These are phyloP conservation scores for Paraescarpia echinospica DNA, from an alignment of 1,140 invertebrate genomes.

Conservation along the genomic window DNA sequence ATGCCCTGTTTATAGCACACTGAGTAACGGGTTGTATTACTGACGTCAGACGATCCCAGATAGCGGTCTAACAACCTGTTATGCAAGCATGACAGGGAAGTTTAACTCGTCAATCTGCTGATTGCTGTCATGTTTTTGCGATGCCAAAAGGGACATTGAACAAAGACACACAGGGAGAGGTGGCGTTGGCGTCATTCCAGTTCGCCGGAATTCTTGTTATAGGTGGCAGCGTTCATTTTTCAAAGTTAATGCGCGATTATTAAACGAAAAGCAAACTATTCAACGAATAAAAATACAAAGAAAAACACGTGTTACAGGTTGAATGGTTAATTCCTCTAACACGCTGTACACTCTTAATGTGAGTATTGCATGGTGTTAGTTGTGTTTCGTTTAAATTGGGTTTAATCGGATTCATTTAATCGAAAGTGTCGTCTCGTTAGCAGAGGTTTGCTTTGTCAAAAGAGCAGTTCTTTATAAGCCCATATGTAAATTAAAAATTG, in stretches of 20 bases:
- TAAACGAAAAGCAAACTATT: neutral
- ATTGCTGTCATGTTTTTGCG: neutral
- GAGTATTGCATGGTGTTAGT: too few species aligned
- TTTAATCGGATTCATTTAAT: too few species aligned
- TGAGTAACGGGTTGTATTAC: neutral
- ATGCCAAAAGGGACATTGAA: neutral
- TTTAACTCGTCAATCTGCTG: neutral
- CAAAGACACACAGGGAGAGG: neutral
- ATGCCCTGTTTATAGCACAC: neutral
- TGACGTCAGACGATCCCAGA: neutral
- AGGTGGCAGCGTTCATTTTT: neutral
- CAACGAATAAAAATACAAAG: too few species aligned
- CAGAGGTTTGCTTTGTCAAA: too few species aligned
- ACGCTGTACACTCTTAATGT: too few species aligned
- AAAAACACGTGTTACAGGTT: neutral
- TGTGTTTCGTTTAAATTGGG: too few species aligned
- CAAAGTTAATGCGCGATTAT: neutral
- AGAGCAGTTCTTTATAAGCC: too few species aligned
- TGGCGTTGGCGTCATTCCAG: neutral
- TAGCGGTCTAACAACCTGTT: neutral
- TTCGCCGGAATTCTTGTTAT: neutral
- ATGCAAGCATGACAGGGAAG: neutral
- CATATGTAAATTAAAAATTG: too few species aligned
- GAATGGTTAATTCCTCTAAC: neutral
- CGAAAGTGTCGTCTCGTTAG: too few species aligned